Evolutionary conservation across 2,113 vertebrate species (phyloP), one percentile per base, ranked within the genome.

Genomic region (Lipophrys pholis): DNA sequence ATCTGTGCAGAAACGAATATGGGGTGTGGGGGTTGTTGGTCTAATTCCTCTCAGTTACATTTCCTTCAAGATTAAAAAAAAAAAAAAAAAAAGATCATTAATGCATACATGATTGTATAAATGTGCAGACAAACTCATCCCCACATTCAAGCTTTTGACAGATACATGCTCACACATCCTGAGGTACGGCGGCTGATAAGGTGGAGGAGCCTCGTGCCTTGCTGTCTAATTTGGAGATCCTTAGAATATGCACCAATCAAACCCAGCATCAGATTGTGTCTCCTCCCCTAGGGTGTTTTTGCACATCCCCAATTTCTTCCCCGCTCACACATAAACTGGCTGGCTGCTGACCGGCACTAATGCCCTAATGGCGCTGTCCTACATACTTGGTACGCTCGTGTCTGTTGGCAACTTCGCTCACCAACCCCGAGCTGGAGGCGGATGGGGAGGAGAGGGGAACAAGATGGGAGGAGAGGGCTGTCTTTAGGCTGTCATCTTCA

Each of bases 341-440:
- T 73, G 63, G 81, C 79, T 79, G 77, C 80, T 83, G 90, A 89
- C 81, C 83, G 80, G 83, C 87, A 91, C 89, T 90, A 90, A 91
- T 87, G 69, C 63, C 86, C 87, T 87, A 90, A 89, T 89, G 76
- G 87, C 11, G 66, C 85, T 89, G 91, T 78, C 85, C 89, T 91
- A 91, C 85, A 90, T 91, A 81, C 80, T 84, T 74, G 60, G 65
- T 76, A 58, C 67, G 16, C 74, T 55, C 64, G 71, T 90, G 82
- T 87, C 86, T 91, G 84, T 72, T 81, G 69, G 81, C 78, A 78
- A 72, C 76, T 72, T 64, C 65, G 7, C 54, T 65, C 52, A 48
- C 57, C 56, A 63, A 42, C 70, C 69, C 76, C 45, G 73, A 69
- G 68, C 69, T 77, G 50, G 35, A 70, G 66, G 83, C 56, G 52